These are phyloP conservation scores for Ibycter americanus DNA, from an alignment of 2,797 vertebrate genomes.

Conservation along the genomic window DNA sequence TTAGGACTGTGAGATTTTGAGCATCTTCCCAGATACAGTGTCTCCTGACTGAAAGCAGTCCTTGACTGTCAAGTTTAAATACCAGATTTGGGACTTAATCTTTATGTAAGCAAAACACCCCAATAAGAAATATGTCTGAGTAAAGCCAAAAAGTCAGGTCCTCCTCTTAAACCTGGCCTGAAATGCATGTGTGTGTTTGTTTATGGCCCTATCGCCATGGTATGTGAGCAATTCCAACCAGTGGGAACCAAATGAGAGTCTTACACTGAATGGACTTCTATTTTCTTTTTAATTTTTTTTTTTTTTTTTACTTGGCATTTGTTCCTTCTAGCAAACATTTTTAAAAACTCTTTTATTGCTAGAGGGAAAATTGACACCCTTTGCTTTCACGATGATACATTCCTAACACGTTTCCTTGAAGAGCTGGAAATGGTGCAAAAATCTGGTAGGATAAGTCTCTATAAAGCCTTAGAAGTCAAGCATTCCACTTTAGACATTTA, in stretches of 20 bases:
- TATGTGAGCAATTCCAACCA: conserved; percentile 27
- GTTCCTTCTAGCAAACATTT: conserved; percentile 71
- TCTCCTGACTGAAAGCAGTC: conserved; percentile 60
- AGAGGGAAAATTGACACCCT: conserved; percentile 70
- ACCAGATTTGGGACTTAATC: conserved; percentile 48
- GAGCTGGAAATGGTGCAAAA: conserved; percentile 65
- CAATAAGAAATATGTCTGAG: conserved; percentile 23
- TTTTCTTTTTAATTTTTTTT: neutral
- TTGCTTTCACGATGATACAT: conserved; percentile 72
- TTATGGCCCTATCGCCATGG: neutral
- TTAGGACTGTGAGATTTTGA: conserved; percentile 66
- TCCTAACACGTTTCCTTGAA: conserved; percentile 68
- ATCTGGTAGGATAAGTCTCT: conserved; percentile 70
- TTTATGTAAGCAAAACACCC: conserved; percentile 56
- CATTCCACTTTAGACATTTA: conserved; percentile 67
- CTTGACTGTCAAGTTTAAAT: conserved; percentile 65
- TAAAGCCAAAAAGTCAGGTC: conserved; percentile 11
- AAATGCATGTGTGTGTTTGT: neutral
- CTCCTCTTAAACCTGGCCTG: neutral
- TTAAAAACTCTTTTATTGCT: conserved; percentile 64
- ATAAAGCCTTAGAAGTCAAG: conserved; percentile 67
- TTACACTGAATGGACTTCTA: conserved; percentile 51
- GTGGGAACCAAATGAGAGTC: conserved; percentile 25
- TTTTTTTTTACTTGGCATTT: conserved; percentile 55
- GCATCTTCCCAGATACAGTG: conserved; percentile 59